Base-by-base conservation (phyloP, 1,140 invertebrate species). In the Lysiphlebus fabarum region DNA sequence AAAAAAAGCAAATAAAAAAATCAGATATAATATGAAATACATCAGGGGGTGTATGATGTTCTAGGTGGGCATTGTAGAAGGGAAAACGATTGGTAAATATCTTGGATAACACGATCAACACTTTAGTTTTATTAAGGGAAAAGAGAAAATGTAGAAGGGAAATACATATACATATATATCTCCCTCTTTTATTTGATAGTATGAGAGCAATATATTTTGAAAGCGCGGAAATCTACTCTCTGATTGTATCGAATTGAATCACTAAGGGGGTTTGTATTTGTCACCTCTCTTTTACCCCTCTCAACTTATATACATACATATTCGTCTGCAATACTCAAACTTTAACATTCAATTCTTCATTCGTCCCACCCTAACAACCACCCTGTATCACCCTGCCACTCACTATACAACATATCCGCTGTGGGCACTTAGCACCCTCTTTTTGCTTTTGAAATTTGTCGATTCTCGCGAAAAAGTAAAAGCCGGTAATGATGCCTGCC, bases 181-280 rank as follows among this genome's bases (percentile, higher is more conserved):
- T 56, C 12, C 33, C 26, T 45, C 44, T 56, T 33, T 55, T 42
- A 37, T 12, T 10, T 40, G 37, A 48, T 62, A 45, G 56, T 62
- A 62, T 57, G 60, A 63, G 62, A 62, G 64, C 65, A 66, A 71
- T 71, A 67, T 68, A 70, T 70, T 61, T 63, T 56, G 61, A 34
- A 60, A 71, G 67, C 64, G 67, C 68, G 65, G 68, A 71, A 69
- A 71, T 70, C 68, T 66, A 67, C 64, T 70, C 63, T 58, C 61
- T 65, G 67, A 71, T 71, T 70, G 67, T 71, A 71, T 71, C 68
- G 70, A 68, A 71, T 71, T 67, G 68, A 70, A 71, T 70, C 68
- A 67, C 62, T 56, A 53, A 57, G 56, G 44, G 65, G 64, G 64
- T 59, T 43, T 59, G 54, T 17, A 44, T 42, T 54, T 6, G 53